Evolutionary conservation across 2,888 invertebrate species (phyloP).

Genomic region (Perizoma flavofasciatum): DNA sequence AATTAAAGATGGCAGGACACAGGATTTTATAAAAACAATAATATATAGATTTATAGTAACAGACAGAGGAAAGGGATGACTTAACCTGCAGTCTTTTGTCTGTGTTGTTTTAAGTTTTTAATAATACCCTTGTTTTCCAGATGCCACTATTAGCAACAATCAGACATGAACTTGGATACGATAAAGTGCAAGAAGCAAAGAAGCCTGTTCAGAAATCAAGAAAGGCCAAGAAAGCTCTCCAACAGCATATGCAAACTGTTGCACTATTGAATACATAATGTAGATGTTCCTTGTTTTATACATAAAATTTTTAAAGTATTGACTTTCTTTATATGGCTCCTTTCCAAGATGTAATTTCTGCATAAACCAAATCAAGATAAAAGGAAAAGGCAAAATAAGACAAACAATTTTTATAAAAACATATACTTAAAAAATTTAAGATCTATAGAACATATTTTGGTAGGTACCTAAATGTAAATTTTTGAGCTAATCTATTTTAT

Average conservation of each 20-base stretch:
- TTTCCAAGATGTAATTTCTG: neutral
- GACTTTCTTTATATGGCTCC: too few relatives aligned
- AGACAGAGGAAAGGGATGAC: too few relatives aligned
- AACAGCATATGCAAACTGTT: constrained; percentile 79
- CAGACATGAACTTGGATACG: constrained; percentile 65
- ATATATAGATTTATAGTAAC: too few relatives aligned
- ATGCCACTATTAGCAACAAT: constrained; percentile 78
- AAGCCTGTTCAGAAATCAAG: constrained; percentile 65
- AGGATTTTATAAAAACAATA: too few relatives aligned
- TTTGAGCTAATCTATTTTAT: neutral
- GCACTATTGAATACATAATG: constrained; percentile 53
- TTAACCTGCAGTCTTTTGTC: too few relatives aligned
- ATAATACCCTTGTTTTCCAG: constrained; percentile 56
- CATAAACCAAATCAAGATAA: neutral
- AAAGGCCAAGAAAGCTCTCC: constrained; percentile 77
- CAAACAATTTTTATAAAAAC: constrained; percentile 1
- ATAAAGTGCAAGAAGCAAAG: constrained; percentile 43
- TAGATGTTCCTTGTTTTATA: neutral
- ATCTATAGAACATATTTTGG: neutral
- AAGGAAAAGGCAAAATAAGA: neutral
- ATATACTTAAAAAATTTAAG: constrained; percentile 11
- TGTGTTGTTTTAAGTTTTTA: neutral
- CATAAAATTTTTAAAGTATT: too few relatives aligned
- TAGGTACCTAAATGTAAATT: neutral
- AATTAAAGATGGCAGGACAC: too few relatives aligned